Evolutionary conservation across 2,888 invertebrate genomes (phyloP).

Genomic region (Eupithecia dodoneata): DNA sequence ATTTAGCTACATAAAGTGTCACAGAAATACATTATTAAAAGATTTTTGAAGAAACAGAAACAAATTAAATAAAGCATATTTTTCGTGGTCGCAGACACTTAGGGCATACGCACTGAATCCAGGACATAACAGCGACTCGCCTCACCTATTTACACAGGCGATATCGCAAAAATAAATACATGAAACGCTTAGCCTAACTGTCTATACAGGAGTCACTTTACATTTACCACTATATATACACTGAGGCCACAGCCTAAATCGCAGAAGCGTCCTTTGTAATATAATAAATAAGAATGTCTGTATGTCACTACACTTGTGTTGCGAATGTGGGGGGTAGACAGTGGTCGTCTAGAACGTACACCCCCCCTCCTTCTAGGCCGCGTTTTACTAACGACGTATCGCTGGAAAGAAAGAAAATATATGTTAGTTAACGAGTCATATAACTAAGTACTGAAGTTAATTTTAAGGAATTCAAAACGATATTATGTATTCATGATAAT

Average conservation of each 20-base stretch:
- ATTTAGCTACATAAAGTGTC: conserved; percentile 1
- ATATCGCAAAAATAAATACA: conserved; percentile 80
- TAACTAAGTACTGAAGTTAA: background rate
- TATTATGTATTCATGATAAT: too few species aligned
- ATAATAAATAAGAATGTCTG: conserved; percentile 76
- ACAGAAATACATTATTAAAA: background rate
- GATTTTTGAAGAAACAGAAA: background rate
- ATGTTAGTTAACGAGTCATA: conserved; percentile 33
- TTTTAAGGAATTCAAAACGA: background rate
- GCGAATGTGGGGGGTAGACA: conserved; percentile 89
- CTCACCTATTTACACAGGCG: conserved; percentile 80
- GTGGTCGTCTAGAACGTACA: conserved; percentile 91
- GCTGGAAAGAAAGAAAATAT: conserved; percentile 77
- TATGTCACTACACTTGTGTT: conserved; percentile 89
- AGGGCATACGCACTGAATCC: conserved; percentile 22
- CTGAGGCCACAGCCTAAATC: conserved; percentile 80
- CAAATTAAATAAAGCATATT: background rate
- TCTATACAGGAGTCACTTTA: conserved; percentile 83
- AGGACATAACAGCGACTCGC: conserved; percentile 55
- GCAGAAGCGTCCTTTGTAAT: conserved; percentile 79
- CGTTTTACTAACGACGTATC: conserved; percentile 89
- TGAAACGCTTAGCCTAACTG: conserved; percentile 80
- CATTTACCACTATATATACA: conserved; percentile 82
- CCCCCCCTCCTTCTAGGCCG: conserved; percentile 86
- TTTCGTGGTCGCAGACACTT: conserved; percentile 21